phyloP scores from a whole-genome alignment of 2,797 vertebrate species.

The Dipus sagitta region DNA sequence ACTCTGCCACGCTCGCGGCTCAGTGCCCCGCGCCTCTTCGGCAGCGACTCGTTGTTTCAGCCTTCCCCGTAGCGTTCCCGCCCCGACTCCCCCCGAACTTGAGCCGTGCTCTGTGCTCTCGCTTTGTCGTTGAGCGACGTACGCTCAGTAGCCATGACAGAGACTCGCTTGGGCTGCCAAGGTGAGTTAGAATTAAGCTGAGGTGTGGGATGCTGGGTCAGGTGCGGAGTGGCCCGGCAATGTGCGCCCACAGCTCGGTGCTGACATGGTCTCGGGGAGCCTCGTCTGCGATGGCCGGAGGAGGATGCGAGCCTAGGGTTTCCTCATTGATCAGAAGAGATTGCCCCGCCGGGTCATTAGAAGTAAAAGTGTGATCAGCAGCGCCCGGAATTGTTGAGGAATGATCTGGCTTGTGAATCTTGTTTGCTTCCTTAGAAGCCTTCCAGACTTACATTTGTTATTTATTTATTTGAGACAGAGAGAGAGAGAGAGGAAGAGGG shows the following conservation, averaged over 20 bases:
- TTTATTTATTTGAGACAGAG: no score
- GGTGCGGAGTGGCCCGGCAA: no score
- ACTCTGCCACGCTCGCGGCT: no score
- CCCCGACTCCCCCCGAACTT: background rate
- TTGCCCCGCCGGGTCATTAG: background rate
- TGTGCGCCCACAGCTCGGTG: no score
- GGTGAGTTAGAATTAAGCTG: background rate
- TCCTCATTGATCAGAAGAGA: background rate
- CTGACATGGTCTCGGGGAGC: background rate
- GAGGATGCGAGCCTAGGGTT: background rate
- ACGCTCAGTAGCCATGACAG: background rate
- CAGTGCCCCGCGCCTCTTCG: background rate
- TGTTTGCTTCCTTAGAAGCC: conserved; percentile 34
- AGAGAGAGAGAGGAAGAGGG: no score
- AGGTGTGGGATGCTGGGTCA: no score
- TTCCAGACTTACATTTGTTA: background rate
- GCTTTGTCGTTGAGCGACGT: background rate
- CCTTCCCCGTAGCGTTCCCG: no score
- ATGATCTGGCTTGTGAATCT: background rate
- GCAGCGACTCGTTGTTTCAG: background rate
- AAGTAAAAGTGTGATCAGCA: background rate
- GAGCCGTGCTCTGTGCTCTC: background rate
- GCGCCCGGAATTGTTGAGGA: background rate
- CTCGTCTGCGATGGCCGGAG: background rate
- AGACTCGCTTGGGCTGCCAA: background rate